phyloP scores from a whole-genome alignment of 2,797 vertebrate species.

The Selene dorsalis region DNA sequence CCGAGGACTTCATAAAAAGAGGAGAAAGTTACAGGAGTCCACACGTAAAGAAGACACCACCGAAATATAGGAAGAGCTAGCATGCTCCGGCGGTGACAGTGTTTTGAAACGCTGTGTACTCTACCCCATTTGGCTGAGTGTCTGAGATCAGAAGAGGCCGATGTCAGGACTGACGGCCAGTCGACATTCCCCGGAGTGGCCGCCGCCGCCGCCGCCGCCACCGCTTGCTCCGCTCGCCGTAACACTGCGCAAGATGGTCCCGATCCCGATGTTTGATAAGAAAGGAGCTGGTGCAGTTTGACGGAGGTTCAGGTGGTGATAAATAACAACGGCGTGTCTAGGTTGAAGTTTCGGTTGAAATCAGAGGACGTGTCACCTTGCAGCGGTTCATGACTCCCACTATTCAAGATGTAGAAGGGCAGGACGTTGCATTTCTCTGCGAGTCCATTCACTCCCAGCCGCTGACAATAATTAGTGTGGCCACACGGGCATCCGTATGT shows the following conservation, averaged over 20 bases:
- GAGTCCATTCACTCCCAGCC: slow-evolving; percentile 76
- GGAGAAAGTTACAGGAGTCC: slow-evolving; percentile 60
- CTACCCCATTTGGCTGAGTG: slow-evolving; percentile 79
- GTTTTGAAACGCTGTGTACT: slow-evolving; percentile 67
- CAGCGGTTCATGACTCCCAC: slow-evolving; percentile 85
- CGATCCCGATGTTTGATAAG: slow-evolving; percentile 59
- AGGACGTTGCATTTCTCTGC: slow-evolving; percentile 80
- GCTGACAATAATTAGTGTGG: slow-evolving; percentile 76
- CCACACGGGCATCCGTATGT: slow-evolving; percentile 81
- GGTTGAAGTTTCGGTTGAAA: slow-evolving; percentile 74
- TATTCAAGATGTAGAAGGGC: slow-evolving; percentile 80
- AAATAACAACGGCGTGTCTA: slow-evolving; percentile 64
- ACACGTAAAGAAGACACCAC: slow-evolving; percentile 6
- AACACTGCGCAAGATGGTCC: slow-evolving; percentile 76
- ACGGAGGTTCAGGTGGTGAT: slow-evolving; percentile 49
- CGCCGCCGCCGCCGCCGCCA: slow-evolving; percentile 61
- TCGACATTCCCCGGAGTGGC: slow-evolving; percentile 84
- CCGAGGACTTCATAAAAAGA: slow-evolving; percentile 47
- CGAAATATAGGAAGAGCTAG: slow-evolving; percentile 24
- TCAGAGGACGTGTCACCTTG: slow-evolving; percentile 83
- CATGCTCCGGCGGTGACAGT: slow-evolving; percentile 45
- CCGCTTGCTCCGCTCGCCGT: slow-evolving; percentile 63
- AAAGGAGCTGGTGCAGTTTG: slow-evolving; percentile 49
- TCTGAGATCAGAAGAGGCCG: slow-evolving; percentile 83
- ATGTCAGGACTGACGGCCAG: slow-evolving; percentile 84